Base-by-base conservation (phyloP, 2,113 vertebrate species). In the Oreochromis niloticus region DNA sequence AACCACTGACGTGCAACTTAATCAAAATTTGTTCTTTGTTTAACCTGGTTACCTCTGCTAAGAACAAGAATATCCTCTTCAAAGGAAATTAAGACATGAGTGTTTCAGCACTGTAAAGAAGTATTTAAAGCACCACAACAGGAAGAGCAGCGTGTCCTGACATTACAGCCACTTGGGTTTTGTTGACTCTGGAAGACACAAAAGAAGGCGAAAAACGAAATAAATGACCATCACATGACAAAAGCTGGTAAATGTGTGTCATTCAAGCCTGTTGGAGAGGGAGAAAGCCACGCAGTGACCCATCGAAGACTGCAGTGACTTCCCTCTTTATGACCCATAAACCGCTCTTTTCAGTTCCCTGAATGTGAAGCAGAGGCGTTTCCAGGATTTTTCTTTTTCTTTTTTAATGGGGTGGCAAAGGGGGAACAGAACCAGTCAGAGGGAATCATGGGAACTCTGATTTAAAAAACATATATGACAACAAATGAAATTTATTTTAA, bases 321-420 rank as follows among this genome's bases (percentile, higher is more conserved):
- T 39, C 63, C 81, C 66, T 84, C 82, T 93, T 87, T 89, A 90
- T 89, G 59, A 78, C 91, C 83, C 86, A 85, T 91, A 88, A 93
- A 91, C 55, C 61, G 3, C 27, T 61, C 81, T 80, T 86, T 89
- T 79, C 75, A 85, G 1, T 17, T 55, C 68, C 82, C 43, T 83
- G 48, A 82, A 87, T 68, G 85, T 85, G 17, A 8, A 61, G 22
- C 7, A 10, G 73, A 32, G 73, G 73, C 73, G 6, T n/a, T 50
- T 78, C 73, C 46, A 11, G 27, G 46, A 78, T 13, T 0, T 78
- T 46, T 4, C 3, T 27, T 27, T 71, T 4, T 43, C 36, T 24
- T 73, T 73, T 50, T 50, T n/a, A 52, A 78, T 52, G 27, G 73
- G 46, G 46, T 52, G 73, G 27, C 46, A 50, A 30, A 78, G 46